Percentiles rank a stretch among this genome's conserved stretches.
phyloP scores from a whole-genome alignment of 2,888 invertebrate species.

The Noctua pronuba region DNA sequence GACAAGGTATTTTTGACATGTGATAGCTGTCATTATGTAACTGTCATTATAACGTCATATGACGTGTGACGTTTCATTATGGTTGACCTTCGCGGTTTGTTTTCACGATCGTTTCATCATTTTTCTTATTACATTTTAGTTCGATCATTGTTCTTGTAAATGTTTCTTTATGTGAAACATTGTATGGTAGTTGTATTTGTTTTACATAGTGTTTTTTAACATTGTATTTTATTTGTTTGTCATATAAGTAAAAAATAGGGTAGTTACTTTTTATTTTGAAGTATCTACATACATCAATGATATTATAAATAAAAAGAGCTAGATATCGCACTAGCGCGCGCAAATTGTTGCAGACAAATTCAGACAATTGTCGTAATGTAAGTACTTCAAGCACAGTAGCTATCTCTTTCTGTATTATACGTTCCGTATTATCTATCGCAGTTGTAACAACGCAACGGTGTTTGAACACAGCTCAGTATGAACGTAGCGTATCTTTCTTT shows the following conservation, averaged over 20 bases:
- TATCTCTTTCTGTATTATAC: no score
- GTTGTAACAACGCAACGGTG: no score
- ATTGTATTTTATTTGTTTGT: constrained; percentile 10
- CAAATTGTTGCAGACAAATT: no score
- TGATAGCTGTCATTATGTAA: constrained; percentile 55
- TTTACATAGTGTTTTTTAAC: constrained; percentile 13
- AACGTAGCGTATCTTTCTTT: no score
- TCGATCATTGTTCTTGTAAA: constrained; percentile 51
- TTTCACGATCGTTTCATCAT: constrained; percentile 50
- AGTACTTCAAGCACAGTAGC: no score
- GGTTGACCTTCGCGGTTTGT: constrained; percentile 52
- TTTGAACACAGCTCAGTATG: no score
- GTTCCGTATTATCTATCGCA: no score
- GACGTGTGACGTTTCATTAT: constrained; percentile 49
- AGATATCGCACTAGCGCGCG: no score
- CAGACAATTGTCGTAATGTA: no score
- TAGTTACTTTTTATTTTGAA: constrained; percentile 44
- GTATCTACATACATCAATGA: no score
- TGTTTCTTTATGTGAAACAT: constrained; percentile 42
- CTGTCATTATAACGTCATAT: constrained; percentile 50
- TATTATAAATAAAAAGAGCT: no score
- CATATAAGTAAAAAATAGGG: constrained; percentile 6
- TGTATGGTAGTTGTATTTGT: constrained; percentile 22
- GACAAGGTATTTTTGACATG: constrained; percentile 55
- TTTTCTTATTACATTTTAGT: constrained; percentile 52